Evolutionary conservation across 2,797 vertebrate genomes (phyloP), one percentile per base, ranked within the genome.

Genomic region (Sebastiscus tertius): DNA sequence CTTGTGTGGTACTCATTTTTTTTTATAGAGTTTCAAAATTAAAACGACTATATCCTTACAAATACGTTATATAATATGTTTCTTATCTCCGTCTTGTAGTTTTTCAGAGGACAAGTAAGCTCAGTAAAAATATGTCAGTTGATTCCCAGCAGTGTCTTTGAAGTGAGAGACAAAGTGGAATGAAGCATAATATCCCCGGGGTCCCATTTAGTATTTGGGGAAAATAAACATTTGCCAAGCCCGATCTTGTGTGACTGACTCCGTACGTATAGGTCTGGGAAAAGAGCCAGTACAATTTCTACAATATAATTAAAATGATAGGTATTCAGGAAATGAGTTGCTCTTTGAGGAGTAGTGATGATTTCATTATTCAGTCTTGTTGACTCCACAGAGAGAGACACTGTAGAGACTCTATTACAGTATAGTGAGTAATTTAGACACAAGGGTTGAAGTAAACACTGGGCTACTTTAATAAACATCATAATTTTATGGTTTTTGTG

Each of bases 161-260:
- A 95, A 93, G 93, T 92, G 77, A 82, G 75, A 88, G 81, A 94
- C 89, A 91, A 91, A 89, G 87, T 89, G 82, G 87, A 91, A 85
- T 76, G 83, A 91, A 91, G 82, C 84, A 88, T 92, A 90, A 94
- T 87, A 93, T 93, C 94, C 92, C 91, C 81, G 68, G 93, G 93
- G 89, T 90, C 90, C 87, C 68, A 79, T 94, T 94, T 89, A 88
- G 92, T 76, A 81, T 94, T 93, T 91, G 89, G 82, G 81, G 83
- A 94, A 94, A 93, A 93, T 93, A 95, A 95, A 95, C 93, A 93
- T 90, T 93, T 91, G 90, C 93, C 93, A 93, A 91, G 91, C 82
- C 85, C 80, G 70, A 83, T 94, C 92, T 92, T 93, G 93, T 92
- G 90, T 85, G 89, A 91, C 90, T 87, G 86, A 91, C 87, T 89